Evolutionary conservation across 2,888 invertebrate species (phyloP).

Genomic region (Ypsolopha scabrella): DNA sequence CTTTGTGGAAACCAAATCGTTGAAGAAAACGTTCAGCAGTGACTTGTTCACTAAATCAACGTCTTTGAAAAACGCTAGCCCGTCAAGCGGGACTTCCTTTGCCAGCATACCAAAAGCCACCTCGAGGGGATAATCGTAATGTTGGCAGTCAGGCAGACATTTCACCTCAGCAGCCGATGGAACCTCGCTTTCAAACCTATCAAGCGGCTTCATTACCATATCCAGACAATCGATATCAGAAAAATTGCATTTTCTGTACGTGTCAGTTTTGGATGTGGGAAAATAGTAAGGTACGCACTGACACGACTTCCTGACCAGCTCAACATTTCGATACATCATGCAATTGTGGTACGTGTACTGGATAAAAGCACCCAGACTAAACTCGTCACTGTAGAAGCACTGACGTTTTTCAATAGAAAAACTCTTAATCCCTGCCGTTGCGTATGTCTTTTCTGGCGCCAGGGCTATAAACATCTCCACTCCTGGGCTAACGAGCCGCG

Average conservation of each 20-base stretch:
- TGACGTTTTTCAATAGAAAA: conserved; percentile 60
- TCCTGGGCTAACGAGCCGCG: conserved; percentile 66
- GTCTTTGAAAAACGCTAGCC: conserved; percentile 51
- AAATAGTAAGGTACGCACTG: conserved; percentile 73
- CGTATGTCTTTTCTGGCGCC: conserved; percentile 73
- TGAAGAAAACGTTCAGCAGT: conserved; percentile 74
- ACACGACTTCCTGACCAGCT: conserved; percentile 54
- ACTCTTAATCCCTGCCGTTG: conserved; percentile 62
- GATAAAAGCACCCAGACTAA: conserved; percentile 32
- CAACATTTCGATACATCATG: conserved; percentile 67
- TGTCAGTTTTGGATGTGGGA: conserved; percentile 26
- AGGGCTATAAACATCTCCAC: conserved; percentile 73
- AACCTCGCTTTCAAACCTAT: background rate
- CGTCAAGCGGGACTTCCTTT: conserved; percentile 41
- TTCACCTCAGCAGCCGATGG: conserved; percentile 9
- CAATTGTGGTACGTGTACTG: conserved; percentile 77
- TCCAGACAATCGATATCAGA: conserved; percentile 60
- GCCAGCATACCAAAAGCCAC: conserved; percentile 72
- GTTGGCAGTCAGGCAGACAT: conserved; percentile 75
- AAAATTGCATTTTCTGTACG: conserved; percentile 45
- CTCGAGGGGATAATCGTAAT: conserved; percentile 73
- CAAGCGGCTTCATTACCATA: background rate
- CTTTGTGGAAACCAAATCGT: conserved; percentile 74
- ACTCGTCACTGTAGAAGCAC: conserved; percentile 73
- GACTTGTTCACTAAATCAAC: conserved; percentile 62